These are phyloP conservation scores for Siphlonurus alternatus DNA, from an alignment of 2,888 invertebrate genomes.

Conservation along the genomic window DNA sequence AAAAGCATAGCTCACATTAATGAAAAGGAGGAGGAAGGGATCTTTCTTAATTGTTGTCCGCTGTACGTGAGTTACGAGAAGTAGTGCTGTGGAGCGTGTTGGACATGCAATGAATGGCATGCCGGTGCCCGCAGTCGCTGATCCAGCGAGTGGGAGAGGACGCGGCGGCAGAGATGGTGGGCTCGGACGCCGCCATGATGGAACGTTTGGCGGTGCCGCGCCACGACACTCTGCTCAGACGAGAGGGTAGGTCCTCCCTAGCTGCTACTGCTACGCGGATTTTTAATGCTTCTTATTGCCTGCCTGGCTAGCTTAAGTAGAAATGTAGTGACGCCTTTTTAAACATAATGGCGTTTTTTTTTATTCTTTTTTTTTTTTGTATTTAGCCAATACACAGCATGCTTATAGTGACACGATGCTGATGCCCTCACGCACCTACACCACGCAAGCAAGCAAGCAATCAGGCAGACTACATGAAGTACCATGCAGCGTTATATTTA, in stretches of 20 bases:
- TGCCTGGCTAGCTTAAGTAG: not conserved
- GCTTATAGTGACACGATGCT: not conserved
- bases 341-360: no score
- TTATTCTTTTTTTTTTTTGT: no score
- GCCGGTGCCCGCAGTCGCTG: not conserved
- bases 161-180: constrained; percentile 20
- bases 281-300: not conserved
- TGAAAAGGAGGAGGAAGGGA: no score
- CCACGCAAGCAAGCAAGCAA: not conserved
- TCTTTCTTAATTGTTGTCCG: no score
- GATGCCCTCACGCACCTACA: not conserved
- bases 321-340: no score
- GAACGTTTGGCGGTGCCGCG: constrained; percentile 25
- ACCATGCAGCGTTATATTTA: no score
- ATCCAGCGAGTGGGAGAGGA: constrained; percentile 36
- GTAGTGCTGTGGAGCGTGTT: no score
- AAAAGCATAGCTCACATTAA: no score
- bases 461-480: no score
- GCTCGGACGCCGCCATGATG: constrained; percentile 20
- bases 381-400: not conserved
- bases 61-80: no score
- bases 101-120: no score
- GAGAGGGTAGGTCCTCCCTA: constrained; percentile 24
- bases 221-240: constrained; percentile 24
- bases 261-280: no score